Conservation (phyloP, 2,888 invertebrate species). For the Machimus rusticus region DNA sequence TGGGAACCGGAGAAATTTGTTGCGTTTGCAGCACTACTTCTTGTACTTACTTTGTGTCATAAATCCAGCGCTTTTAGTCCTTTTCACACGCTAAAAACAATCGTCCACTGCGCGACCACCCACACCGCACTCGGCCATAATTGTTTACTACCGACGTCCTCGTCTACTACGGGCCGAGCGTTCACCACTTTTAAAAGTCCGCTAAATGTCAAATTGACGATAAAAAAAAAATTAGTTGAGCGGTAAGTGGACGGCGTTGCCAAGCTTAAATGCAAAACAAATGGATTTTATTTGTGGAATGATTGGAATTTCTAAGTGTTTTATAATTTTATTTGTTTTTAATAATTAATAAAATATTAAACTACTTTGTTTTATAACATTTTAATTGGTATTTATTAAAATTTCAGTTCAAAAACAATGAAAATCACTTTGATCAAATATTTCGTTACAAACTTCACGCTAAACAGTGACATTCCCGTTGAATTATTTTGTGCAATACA, state of each 20-base stretch:
- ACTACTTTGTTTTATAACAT: background rate
- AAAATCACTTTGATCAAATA: background rate
- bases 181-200: background rate
- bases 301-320: background rate
- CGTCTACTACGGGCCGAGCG: background rate
- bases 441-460: conserved; percentile 4
- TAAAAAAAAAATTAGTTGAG: background rate
- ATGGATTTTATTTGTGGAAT: background rate
- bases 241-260: background rate
- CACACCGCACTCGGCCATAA: background rate
- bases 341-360: background rate
- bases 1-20: background rate
- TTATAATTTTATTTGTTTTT: background rate
- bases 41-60: background rate
- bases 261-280: background rate
- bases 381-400: background rate
- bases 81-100: background rate
- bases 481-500: background rate
- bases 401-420: background rate
- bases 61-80: background rate
- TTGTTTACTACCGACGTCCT: background rate
- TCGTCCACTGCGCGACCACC: background rate
- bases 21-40: background rate
- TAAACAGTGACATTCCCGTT: background rate
- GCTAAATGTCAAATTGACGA: background rate